phyloP scores from a whole-genome alignment of 2,888 invertebrate genomes.

The Cephus spinipes region DNA sequence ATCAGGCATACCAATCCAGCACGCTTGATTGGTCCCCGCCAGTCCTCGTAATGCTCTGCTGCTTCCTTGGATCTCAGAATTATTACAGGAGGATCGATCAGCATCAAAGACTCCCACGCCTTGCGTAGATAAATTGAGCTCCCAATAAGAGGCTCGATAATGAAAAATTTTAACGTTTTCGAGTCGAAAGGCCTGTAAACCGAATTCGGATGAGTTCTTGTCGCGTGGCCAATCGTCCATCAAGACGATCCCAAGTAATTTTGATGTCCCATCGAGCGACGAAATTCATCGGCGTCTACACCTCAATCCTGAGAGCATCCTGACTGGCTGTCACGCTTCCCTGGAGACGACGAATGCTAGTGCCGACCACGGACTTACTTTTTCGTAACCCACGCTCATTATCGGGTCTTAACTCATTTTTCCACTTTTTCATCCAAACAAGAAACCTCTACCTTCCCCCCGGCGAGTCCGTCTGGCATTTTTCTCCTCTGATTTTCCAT shows the following conservation, averaged over 20 bases:
- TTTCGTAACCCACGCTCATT: constrained; percentile 17
- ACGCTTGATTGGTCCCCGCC: constrained; percentile 1
- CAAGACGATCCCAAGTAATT: not conserved
- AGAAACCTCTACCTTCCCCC: not conserved
- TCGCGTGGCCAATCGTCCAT: not conserved
- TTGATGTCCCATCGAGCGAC: not conserved
- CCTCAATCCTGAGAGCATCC: not conserved
- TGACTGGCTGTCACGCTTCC: constrained; percentile 17
- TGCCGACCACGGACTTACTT: constrained; percentile 14
- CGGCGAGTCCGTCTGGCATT: not conserved
- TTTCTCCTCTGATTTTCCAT: not conserved
- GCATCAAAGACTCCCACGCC: not conserved
- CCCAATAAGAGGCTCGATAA: not conserved
- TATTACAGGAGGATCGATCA: not conserved
- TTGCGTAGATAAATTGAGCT: not conserved
- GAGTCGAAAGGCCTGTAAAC: not conserved
- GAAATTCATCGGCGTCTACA: not conserved
- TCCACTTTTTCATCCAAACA: not conserved
- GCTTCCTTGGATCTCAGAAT: constrained; percentile 3
- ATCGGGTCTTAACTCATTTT: not conserved
- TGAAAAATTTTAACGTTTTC: not conserved
- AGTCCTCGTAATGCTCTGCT: constrained; percentile 5
- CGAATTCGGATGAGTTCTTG: not conserved
- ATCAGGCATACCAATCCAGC: not conserved
- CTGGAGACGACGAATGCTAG: constrained; percentile 22